Evolutionary conservation across 2,797 vertebrate genomes (phyloP).

Genomic region (Ispidina picta): DNA sequence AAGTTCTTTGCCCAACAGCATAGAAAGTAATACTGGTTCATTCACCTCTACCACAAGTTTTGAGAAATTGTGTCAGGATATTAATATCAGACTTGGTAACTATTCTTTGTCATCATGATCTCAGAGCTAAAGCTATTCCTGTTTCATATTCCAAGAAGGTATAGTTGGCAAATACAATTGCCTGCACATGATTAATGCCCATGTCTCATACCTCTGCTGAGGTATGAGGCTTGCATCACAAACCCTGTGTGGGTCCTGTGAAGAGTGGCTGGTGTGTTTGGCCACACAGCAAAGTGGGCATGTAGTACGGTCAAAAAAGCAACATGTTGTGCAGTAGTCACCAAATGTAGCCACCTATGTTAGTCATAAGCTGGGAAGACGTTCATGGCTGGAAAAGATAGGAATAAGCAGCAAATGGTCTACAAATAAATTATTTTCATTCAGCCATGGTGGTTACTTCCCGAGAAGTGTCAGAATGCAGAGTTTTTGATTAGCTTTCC

Average conservation of each 20-base stretch:
- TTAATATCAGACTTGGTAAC: background rate
- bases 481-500: background rate
- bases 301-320: background rate
- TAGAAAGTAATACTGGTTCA: background rate
- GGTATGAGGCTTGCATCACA: background rate
- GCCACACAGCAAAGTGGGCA: background rate
- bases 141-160: background rate
- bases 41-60: background rate
- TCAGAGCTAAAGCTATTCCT: background rate
- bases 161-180: background rate
- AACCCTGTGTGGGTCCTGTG: background rate
- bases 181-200: fast-evolving
- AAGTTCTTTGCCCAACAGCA: background rate
- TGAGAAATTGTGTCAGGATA: background rate
- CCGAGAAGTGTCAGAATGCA: background rate
- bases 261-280: background rate
- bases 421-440: background rate
- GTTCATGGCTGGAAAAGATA: background rate
- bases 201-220: background rate
- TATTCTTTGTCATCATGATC: background rate
- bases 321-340: background rate
- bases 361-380: background rate
- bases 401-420: background rate
- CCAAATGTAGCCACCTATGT: background rate
- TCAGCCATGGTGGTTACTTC: background rate